phyloP scores from a whole-genome alignment of 2,113 vertebrate genomes.

The Polypterus senegalus region DNA sequence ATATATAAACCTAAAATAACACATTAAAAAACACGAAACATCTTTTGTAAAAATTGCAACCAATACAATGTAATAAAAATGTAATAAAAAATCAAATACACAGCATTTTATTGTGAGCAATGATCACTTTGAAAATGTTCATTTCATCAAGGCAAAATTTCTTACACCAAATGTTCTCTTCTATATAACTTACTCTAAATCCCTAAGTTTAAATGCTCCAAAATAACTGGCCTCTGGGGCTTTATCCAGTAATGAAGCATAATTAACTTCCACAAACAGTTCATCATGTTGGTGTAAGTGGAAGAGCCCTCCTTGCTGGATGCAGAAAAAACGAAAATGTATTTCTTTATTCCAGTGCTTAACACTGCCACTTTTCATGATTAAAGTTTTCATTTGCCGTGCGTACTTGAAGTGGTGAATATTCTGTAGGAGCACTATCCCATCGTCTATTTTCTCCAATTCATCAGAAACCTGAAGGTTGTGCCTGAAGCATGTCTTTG shows the following conservation, averaged over 20 bases:
- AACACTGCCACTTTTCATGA: constrained; percentile 83
- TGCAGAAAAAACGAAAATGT: constrained; percentile 84
- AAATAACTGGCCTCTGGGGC: constrained; percentile 81
- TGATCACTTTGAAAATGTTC: constrained; percentile 21
- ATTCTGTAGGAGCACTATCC: constrained; percentile 78
- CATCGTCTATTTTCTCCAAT: constrained; percentile 44
- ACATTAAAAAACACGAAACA: no score
- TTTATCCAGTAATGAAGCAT: constrained; percentile 71
- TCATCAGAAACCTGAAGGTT: constrained; percentile 34
- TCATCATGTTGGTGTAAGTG: constrained; percentile 64
- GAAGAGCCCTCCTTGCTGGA: constrained; percentile 78
- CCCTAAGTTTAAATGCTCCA: constrained; percentile 79
- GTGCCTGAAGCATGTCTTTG: constrained; percentile 86
- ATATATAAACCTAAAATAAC: no score
- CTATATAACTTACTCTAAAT: constrained; percentile 51
- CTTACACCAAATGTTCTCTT: constrained; percentile 48
- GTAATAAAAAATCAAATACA: not conserved
- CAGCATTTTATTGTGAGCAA: no score
- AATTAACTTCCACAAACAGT: constrained; percentile 75
- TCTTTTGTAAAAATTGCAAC: constrained; percentile 13
- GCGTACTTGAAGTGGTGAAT: constrained; percentile 62
- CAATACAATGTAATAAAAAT: constrained; percentile 16
- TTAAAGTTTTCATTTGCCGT: constrained; percentile 55
- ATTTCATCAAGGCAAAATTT: constrained; percentile 10
- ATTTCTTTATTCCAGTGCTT: constrained; percentile 64